Evolutionary conservation across 2,888 invertebrate genomes (phyloP).

Genomic region (Sylvicola cinctus): DNA sequence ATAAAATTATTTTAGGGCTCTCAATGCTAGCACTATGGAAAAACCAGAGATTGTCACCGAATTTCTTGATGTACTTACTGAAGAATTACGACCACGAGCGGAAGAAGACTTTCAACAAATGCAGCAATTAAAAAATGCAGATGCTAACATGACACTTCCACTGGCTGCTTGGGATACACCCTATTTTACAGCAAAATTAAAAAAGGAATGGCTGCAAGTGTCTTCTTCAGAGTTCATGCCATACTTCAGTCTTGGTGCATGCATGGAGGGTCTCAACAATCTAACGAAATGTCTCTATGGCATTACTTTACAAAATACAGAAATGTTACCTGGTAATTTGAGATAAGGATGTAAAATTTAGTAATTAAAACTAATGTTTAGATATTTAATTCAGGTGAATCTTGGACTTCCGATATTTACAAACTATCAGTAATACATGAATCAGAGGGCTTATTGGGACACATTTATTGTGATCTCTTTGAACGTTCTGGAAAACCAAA

Average conservation of each 20-base stretch:
- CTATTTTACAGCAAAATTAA: constrained; percentile 58
- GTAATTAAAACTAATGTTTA: background rate
- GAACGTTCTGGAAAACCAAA: constrained; percentile 79
- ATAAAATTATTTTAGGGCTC: constrained; percentile 34
- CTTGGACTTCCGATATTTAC: constrained; percentile 74
- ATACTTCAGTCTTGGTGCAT: constrained; percentile 79
- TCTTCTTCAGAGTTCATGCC: constrained; percentile 55
- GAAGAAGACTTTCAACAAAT: constrained; percentile 54
- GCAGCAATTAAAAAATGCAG: constrained; percentile 14
- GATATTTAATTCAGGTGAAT: no score
- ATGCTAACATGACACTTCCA: constrained; percentile 11
- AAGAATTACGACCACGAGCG: constrained; percentile 47
- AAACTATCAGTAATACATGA: constrained; percentile 82
- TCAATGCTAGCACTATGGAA: constrained; percentile 73
- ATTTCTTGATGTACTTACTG: constrained; percentile 58
- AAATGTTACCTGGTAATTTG: constrained; percentile 49
- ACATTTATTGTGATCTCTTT: constrained; percentile 95
- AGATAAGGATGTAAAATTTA: constrained; percentile 3
- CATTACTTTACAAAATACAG: constrained; percentile 51
- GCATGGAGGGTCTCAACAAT: constrained; percentile 92
- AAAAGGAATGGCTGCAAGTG: constrained; percentile 45
- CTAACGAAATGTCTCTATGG: constrained; percentile 70
- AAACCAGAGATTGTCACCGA: constrained; percentile 55
- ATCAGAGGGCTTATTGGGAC: constrained; percentile 61
- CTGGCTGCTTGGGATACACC: constrained; percentile 72